phyloP scores from a whole-genome alignment of 2,888 invertebrate genomes.

The Phorcus lineatus region DNA sequence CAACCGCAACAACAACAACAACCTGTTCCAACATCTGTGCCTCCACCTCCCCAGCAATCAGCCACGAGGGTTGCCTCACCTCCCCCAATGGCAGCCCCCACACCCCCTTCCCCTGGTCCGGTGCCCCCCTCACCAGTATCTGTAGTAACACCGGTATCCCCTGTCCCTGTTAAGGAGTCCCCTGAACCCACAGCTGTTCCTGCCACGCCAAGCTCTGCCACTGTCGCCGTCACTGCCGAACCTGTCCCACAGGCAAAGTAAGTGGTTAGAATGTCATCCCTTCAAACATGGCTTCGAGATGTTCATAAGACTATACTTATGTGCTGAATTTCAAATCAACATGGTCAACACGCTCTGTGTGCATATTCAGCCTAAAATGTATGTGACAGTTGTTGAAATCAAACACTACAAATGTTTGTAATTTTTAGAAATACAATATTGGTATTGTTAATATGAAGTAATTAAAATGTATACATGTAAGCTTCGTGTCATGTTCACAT shows the following conservation, averaged over 20 bases:
- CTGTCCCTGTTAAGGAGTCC: conserved; percentile 19
- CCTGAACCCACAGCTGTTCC: conserved; percentile 35
- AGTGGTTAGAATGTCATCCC: conserved; percentile 25
- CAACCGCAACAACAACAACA: not conserved
- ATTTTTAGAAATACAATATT: too few relatives aligned
- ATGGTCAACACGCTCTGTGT: too few relatives aligned
- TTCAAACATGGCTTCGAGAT: too few relatives aligned
- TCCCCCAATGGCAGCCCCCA: conserved; percentile 20
- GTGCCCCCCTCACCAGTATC: conserved; percentile 18
- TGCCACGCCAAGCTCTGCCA: conserved; percentile 31
- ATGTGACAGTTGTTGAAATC: too few relatives aligned
- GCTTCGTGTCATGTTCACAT: too few relatives aligned
- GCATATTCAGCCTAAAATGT: too few relatives aligned
- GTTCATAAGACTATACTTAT: too few relatives aligned
- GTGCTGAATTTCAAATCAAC: too few relatives aligned
- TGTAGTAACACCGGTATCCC: conserved; percentile 29
- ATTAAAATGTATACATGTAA: too few relatives aligned
- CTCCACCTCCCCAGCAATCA: conserved; percentile 9
- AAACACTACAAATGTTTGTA: too few relatives aligned
- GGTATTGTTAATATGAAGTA: too few relatives aligned
- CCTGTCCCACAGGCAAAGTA: conserved; percentile 50
- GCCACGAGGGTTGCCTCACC: conserved; percentile 19
- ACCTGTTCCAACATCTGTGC: conserved; percentile 2
- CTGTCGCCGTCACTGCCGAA: conserved; percentile 35
- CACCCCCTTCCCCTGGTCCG: not conserved